A percentile compares a stretch with the other conserved stretches of the same genome.
phyloP scores from a whole-genome alignment of 1,140 invertebrate genomes.

The Lucilia cuprina region DNA sequence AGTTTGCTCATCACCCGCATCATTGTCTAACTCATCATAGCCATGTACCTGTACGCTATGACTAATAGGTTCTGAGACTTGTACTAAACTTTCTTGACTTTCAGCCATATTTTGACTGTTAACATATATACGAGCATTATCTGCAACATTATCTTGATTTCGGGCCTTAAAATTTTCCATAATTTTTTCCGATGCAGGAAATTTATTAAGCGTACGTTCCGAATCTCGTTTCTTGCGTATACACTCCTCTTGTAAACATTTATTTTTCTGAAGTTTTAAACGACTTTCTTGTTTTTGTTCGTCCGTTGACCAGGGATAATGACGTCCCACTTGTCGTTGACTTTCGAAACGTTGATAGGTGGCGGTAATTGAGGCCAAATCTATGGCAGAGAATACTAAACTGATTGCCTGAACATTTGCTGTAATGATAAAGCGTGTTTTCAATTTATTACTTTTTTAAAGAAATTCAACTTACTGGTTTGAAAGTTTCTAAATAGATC shows the following conservation, averaged over 20 bases:
- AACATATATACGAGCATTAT: not conserved
- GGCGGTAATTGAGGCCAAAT: slow-evolving; percentile 73
- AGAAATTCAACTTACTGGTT: slow-evolving; percentile 47
- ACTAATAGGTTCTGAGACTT: not conserved
- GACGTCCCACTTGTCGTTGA: slow-evolving; percentile 74
- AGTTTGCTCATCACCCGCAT: slow-evolving; percentile 48
- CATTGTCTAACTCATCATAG: slow-evolving; percentile 53
- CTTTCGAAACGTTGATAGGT: slow-evolving; percentile 78
- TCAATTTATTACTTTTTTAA: not conserved
- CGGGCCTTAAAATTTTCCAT: slow-evolving; percentile 50
- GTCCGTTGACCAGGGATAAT: slow-evolving; percentile 73
- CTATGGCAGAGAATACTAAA: slow-evolving; percentile 70
- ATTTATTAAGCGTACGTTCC: slow-evolving; percentile 52
- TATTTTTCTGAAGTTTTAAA: slow-evolving; percentile 46
- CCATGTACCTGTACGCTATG: slow-evolving; percentile 47
- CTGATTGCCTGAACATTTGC: slow-evolving; percentile 71
- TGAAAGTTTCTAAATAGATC: slow-evolving; percentile 58
- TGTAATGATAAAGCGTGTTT: slow-evolving; percentile 48
- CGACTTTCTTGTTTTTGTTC: slow-evolving; percentile 46
- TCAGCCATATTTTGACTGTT: not conserved
- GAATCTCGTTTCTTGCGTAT: slow-evolving; percentile 48
- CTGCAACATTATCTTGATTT: not conserved
- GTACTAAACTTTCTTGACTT: not conserved
- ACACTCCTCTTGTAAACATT: slow-evolving; percentile 47
- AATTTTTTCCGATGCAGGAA: slow-evolving; percentile 58